Evolutionary conservation across 2,113 vertebrate genomes (phyloP), one percentile per base, ranked within the genome.

Genomic region (Mionectes macconnelli): DNA sequence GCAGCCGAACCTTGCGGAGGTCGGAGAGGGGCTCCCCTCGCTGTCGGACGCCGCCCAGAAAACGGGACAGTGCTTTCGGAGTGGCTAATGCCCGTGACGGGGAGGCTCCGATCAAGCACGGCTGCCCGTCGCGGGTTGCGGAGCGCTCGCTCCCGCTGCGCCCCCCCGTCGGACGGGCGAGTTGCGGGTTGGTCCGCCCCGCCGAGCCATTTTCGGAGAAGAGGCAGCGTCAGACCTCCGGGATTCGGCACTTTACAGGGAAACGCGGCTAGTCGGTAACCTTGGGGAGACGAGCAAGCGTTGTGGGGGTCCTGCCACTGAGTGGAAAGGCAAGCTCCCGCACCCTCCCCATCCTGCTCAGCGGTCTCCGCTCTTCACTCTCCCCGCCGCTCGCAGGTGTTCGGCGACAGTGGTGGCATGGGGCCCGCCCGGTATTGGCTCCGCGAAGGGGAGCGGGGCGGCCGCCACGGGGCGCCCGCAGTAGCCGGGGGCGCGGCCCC

Each of bases 11-110:
- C 17, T 33, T 49, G 19, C 45, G 1, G 12, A 10, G 7, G 5
- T 0, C 4, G 17, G 10, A 10, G 20, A 12, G 19, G 20, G 6
- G 4, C 11, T 62, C 3, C 12, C 23, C 25, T 8, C 8, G 6
- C 15, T 10, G 35, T 35, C 31, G 44, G 37, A 15, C 11, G 12
- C 11, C 14, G 19, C 6, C 28, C 13, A 22, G 30, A 17, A 67
- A 64, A n/a, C 12, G 24, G n/a, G 52, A 85, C 15, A 8, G 55
- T 37, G 53, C 40, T 56, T 35, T 24, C 25, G 15, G n/a, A 42
- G 73, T 2, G 13, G 14, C 30, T 16, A 1, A 5, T 49, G 56
- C 9, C 14, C 8, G 8, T 30, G 16, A 35, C 17, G 24, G 16
- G 17, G 5, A 16, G 24, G 4, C 23, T 63, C 27, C 20, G 12